A percentile compares a stretch with the other conserved stretches of the same genome.
These are phyloP conservation scores for Agrenia bidenticulata DNA, from an alignment of 2,888 invertebrate genomes.

Conservation along the genomic window DNA sequence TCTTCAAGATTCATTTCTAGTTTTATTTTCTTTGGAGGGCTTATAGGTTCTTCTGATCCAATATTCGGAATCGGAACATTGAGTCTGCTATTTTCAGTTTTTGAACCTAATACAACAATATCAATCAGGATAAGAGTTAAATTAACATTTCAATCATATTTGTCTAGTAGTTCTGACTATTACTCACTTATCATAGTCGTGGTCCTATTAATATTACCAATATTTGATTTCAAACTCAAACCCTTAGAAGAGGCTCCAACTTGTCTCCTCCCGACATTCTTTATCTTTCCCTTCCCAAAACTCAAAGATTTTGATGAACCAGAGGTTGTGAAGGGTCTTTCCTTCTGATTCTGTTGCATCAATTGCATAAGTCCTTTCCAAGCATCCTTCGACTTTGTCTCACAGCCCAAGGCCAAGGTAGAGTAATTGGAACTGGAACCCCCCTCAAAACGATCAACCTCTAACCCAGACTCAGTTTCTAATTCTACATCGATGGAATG, in stretches of 20 bases:
- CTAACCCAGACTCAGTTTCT: background rate
- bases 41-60: too few species aligned
- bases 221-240: too few species aligned
- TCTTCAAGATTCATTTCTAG: background rate
- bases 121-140: too few species aligned
- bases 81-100: too few species aligned
- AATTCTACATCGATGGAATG: background rate
- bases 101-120: too few species aligned
- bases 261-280: too few species aligned
- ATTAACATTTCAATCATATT: too few species aligned
- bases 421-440: background rate
- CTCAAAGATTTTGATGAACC: conserved; percentile 12
- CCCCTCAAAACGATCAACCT: background rate
- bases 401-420: too few species aligned
- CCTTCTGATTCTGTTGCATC: conserved; percentile 49
- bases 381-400: conserved; percentile 12
- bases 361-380: conserved; percentile 46
- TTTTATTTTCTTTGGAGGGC: conserved; percentile 15
- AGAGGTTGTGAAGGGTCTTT: background rate
- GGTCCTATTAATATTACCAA: too few species aligned
- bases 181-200: too few species aligned
- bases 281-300: background rate
- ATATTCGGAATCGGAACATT: too few species aligned
- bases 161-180: too few species aligned
- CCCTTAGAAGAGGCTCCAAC: background rate